phyloP scores from a whole-genome alignment of 2,797 vertebrate species.

The Spea hammondii region DNA sequence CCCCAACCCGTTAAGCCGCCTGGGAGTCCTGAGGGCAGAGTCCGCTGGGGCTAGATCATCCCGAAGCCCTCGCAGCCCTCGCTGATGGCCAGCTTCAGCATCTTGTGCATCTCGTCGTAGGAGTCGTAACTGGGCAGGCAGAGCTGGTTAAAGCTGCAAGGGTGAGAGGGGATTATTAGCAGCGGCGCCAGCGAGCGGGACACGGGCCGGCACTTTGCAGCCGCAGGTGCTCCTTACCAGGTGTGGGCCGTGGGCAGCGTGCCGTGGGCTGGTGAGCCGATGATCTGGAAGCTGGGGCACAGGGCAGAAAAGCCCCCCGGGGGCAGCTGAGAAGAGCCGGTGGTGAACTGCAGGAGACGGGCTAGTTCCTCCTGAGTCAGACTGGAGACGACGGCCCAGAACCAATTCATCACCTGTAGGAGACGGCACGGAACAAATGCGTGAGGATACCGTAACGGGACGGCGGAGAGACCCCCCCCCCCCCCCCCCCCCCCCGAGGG shows the following conservation, averaged over 20 bases:
- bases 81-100: conserved; percentile 98
- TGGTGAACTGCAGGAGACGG: conserved; percentile 95
- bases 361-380: conserved; percentile 97
- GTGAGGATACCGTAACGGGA: conserved; percentile 16
- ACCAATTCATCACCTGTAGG: conserved; percentile 96
- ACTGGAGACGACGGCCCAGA: conserved; percentile 97
- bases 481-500: too few species aligned
- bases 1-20: background rate
- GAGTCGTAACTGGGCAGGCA: conserved; percentile 99
- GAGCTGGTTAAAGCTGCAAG: conserved; percentile 96
- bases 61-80: conserved; percentile 98
- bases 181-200: background rate
- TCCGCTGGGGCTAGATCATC: conserved; percentile 78
- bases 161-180: conserved; percentile 14
- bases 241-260: conserved; percentile 97
- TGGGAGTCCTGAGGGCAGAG: background rate
- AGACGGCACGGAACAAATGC: conserved; percentile 12
- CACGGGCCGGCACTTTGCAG: too few species aligned
- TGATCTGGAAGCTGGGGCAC: conserved; percentile 97
- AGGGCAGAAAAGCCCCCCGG: conserved; percentile 96
- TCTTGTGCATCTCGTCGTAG: conserved; percentile 96
- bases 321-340: conserved; percentile 95
- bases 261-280: conserved; percentile 93
- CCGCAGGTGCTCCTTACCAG: conserved; percentile 76
- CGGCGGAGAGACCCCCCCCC: background rate